Base-by-base conservation (phyloP, 2,113 vertebrate genomes). In the Platysteira castanea region DNA sequence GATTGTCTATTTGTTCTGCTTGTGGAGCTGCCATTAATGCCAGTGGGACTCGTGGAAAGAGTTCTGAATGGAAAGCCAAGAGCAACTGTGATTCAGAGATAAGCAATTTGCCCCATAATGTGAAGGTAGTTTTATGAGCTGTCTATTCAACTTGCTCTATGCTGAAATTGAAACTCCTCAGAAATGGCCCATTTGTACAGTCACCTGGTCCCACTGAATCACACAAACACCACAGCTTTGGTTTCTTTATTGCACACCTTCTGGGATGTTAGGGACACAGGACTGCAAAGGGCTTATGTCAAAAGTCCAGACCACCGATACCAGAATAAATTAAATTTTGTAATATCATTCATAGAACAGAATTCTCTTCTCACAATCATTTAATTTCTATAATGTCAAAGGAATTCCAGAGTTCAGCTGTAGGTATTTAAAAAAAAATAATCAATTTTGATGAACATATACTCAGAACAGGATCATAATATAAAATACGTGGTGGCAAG, bases 1-100 rank as follows among this genome's bases (percentile, higher is more conserved):
- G 71, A 95, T 95, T 96, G 95, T 74, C 91, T 95, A 92, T 95
- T 97, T 94, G 89, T 95, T 96, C 96, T 96, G 96, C 94, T 74
- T 74, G 78, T 3, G 31, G 93, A 87, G 67, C 91, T 91, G 84
- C 93, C 94, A 95, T 96, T 96, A 90, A 70, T 35, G 76, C 49
- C 7, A 1, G 49, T 64, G 60, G 41, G 37, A 44, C 68, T 95
- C 3, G 0, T 75, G 73, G 68, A 74, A 81, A 81, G 90, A 7
- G 33, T 16, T 93, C 78, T 83, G 84, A 91, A 59, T 0, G 7
- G 78, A 54, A 89, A 93, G 39, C 65, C 84, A 83, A 67, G 46
- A 94, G 41, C 70, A 73, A 96, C 95, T 95, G 89, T 64, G 95
- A 77, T 42, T 87, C 93, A 93, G 84, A 91, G 95, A 95, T 91